phyloP scores from a whole-genome alignment of 2,888 invertebrate species.

The Drosophila paramelanica region DNA sequence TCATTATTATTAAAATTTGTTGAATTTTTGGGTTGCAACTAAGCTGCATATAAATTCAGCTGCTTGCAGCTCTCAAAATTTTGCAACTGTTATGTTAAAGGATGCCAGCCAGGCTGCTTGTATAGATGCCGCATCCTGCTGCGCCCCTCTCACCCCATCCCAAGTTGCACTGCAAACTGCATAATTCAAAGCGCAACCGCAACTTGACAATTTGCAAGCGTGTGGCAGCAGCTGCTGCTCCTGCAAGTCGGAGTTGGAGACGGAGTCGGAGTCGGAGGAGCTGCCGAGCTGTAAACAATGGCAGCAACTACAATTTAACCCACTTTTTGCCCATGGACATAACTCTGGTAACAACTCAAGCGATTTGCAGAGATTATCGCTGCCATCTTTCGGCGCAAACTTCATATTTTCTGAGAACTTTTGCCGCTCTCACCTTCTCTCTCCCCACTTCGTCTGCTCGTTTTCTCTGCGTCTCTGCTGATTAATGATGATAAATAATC shows the following conservation, averaged over 20 bases:
- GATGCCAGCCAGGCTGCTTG: slow-evolving; percentile 39
- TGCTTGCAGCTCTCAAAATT: slow-evolving; percentile 58
- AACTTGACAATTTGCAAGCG: slow-evolving; percentile 77
- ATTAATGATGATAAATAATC: slow-evolving; percentile 34
- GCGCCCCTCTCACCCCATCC: neutral
- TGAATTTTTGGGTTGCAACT: slow-evolving; percentile 79
- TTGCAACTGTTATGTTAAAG: slow-evolving; percentile 56
- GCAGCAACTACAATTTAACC: slow-evolving; percentile 40
- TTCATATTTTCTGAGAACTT: slow-evolving; percentile 32
- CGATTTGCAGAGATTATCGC: slow-evolving; percentile 59
- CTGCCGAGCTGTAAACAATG: slow-evolving; percentile 43
- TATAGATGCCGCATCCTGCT: slow-evolving; percentile 8
- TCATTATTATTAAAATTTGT: slow-evolving; percentile 80
- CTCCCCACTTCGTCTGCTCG: neutral
- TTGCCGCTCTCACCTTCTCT: neutral
- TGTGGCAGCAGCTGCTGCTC: slow-evolving; percentile 49
- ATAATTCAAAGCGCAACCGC: slow-evolving; percentile 79
- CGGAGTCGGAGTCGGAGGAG: neutral
- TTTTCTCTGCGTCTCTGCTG: neutral
- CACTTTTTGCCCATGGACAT: slow-evolving; percentile 57
- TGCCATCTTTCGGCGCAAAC: slow-evolving; percentile 38
- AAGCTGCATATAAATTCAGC: slow-evolving; percentile 79
- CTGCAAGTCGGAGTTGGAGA: neutral
- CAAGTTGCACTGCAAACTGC: slow-evolving; percentile 43
- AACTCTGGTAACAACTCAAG: slow-evolving; percentile 50